phyloP scores from a whole-genome alignment of 2,888 invertebrate species.

The Papilio elwesi region DNA sequence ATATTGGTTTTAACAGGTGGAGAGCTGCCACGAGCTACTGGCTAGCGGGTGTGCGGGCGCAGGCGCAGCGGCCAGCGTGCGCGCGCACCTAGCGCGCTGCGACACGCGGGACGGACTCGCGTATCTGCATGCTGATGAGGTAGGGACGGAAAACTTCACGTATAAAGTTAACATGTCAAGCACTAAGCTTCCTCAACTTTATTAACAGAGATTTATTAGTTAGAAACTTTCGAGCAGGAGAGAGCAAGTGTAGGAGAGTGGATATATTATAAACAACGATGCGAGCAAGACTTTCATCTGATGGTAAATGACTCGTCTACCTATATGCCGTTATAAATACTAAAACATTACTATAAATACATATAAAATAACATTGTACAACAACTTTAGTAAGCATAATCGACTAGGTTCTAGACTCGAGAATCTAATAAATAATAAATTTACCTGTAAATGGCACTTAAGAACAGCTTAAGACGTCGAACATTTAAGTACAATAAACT shows the following conservation, averaged over 20 bases:
- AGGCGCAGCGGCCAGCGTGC: slow-evolving; percentile 57
- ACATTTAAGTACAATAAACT: slow-evolving; percentile 27
- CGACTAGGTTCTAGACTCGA: no score
- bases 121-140: slow-evolving; percentile 73
- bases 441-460: not conserved
- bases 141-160: slow-evolving; percentile 42
- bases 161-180: slow-evolving; percentile 35
- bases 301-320: no score
- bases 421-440: no score
- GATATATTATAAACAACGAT: no score
- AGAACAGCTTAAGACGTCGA: not conserved
- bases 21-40: slow-evolving; percentile 73
- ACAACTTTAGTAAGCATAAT: no score
- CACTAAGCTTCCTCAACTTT: not conserved
- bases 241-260: no score
- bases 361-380: no score
- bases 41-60: slow-evolving; percentile 61
- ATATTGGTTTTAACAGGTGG: slow-evolving; percentile 58
- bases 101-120: slow-evolving; percentile 69
- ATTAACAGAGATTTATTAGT: no score
- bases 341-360: no score
- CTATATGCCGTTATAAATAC: no score
- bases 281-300: no score
- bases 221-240: no score
- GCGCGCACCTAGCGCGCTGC: slow-evolving; percentile 65